Evolutionary conservation across 2,797 vertebrate species (phyloP).

Genomic region (Malacoctenus gilli): DNA sequence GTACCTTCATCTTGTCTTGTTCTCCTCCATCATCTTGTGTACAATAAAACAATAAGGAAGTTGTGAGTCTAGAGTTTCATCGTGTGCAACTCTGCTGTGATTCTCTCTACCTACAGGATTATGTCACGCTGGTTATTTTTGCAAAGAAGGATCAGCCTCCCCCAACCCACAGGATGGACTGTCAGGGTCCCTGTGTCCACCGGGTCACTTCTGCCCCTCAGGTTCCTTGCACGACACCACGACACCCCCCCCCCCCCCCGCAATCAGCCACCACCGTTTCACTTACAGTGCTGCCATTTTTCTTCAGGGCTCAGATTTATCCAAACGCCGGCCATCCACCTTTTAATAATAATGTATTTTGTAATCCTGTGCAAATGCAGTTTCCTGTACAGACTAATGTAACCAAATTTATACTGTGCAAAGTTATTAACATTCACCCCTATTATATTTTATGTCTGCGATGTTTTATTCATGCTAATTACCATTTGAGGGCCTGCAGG

Average conservation of each 20-base stretch:
- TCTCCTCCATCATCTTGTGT: too few relatives aligned
- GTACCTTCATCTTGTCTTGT: neutral
- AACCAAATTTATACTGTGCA: slow-evolving; percentile 50
- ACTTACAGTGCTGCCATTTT: slow-evolving; percentile 3
- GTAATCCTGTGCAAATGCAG: slow-evolving; percentile 6
- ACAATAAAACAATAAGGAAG: too few relatives aligned
- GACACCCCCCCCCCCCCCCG: neutral
- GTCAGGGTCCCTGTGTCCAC: slow-evolving; percentile 83
- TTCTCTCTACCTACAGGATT: slow-evolving; percentile 74
- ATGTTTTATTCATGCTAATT: slow-evolving; percentile 70
- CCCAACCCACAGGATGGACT: slow-evolving; percentile 79
- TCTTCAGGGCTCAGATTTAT: slow-evolving; percentile 15
- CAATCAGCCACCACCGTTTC: slow-evolving; percentile 11
- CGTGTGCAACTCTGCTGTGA: slow-evolving; percentile 10
- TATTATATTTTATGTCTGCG: slow-evolving; percentile 21
- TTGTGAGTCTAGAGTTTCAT: neutral
- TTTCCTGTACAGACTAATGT: slow-evolving; percentile 39
- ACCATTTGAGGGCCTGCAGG: slow-evolving; percentile 46
- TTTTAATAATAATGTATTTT: slow-evolving; percentile 15
- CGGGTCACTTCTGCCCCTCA: slow-evolving; percentile 88
- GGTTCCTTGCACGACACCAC: slow-evolving; percentile 70
- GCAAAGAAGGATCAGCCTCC: slow-evolving; percentile 79
- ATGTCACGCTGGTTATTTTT: slow-evolving; percentile 90
- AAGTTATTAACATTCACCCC: slow-evolving; percentile 42
- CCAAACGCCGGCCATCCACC: slow-evolving; percentile 1